Evolutionary conservation across 2,113 vertebrate species (phyloP).

Genomic region (Thunnus maccoyii): DNA sequence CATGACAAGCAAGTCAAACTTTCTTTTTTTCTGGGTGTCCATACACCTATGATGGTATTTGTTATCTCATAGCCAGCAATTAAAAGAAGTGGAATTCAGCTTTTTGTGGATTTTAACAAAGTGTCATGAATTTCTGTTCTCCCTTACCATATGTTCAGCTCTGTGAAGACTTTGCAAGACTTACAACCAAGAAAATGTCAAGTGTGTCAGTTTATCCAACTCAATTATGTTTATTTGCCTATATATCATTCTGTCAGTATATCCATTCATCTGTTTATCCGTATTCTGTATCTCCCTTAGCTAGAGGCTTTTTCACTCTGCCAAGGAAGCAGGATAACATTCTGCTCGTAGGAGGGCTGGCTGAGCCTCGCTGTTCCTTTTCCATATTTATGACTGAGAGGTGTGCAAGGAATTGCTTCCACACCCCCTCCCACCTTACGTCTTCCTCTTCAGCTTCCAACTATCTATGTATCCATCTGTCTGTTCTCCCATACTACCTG

Average conservation of each 20-base stretch:
- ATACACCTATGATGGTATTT: too few relatives aligned
- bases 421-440: slow-evolving; percentile 62
- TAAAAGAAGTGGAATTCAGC: too few relatives aligned
- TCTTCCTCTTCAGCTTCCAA: slow-evolving; percentile 56
- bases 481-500: slow-evolving; percentile 48
- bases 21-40: too few relatives aligned
- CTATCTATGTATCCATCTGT: slow-evolving; percentile 66
- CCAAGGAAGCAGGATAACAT: slow-evolving; percentile 72
- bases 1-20: not conserved
- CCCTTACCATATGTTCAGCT: too few relatives aligned
- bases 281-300: slow-evolving; percentile 42
- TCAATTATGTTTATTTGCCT: not conserved
- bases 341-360: slow-evolving; percentile 81
- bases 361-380: slow-evolving; percentile 72
- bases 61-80: too few relatives aligned
- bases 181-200: not conserved
- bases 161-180: too few relatives aligned
- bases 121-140: too few relatives aligned
- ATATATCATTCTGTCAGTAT: slow-evolving; percentile 23
- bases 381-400: slow-evolving; percentile 82
- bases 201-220: not conserved
- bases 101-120: too few relatives aligned
- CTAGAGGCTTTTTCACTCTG: slow-evolving; percentile 46
- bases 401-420: slow-evolving; percentile 72
- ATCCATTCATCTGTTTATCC: slow-evolving; percentile 47